A percentile compares a stretch with the other conserved stretches of the same genome.
phyloP scores from a whole-genome alignment of 2,113 vertebrate genomes.

The Raphicerus campestris region DNA sequence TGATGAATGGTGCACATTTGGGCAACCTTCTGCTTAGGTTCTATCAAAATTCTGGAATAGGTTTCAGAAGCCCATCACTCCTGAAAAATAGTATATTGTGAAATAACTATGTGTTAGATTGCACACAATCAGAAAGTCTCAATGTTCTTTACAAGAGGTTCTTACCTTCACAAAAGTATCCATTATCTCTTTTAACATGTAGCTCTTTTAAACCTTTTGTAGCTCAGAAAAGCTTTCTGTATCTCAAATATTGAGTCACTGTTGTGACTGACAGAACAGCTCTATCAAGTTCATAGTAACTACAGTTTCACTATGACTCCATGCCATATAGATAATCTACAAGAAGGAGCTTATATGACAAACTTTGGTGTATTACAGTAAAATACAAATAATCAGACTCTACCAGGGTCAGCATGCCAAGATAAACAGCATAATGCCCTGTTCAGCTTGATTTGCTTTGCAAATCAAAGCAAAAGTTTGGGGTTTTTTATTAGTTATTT shows the following conservation, averaged over 20 bases:
- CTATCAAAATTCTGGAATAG: not conserved
- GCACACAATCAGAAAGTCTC: not conserved
- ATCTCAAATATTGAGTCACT: not conserved
- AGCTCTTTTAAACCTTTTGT: not conserved
- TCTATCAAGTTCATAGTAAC: not conserved
- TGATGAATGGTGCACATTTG: not conserved
- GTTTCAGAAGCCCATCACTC: not conserved
- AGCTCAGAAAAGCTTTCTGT: not conserved
- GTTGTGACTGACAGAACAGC: not conserved
- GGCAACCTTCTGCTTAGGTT: not conserved
- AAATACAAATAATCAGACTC: not conserved
- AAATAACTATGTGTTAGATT: not conserved
- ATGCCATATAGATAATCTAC: not conserved
- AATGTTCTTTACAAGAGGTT: not conserved
- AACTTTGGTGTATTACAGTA: not conserved
- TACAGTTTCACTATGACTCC: not conserved
- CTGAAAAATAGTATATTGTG: not conserved
- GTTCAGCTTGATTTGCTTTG: not conserved
- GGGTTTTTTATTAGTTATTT: not conserved
- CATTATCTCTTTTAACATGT: not conserved
- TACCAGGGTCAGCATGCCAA: not conserved
- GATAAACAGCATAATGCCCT: not conserved
- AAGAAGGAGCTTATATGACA: not conserved
- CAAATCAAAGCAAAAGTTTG: not conserved
- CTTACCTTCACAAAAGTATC: not conserved